Conservation (phyloP, 2,797 vertebrate species). For the Thripadectes ignobilis region DNA sequence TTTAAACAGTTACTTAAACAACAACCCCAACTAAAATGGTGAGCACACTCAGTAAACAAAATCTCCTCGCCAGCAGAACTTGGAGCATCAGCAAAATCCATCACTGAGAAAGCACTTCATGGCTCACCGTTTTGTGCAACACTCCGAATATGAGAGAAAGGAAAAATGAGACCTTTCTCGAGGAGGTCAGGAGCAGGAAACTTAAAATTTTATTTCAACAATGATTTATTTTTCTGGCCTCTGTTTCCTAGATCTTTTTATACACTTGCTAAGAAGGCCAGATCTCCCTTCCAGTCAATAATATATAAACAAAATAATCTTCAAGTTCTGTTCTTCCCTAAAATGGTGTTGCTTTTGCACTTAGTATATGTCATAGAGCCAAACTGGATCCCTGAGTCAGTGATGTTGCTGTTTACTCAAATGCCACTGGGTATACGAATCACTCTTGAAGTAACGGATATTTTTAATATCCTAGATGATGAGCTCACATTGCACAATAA, state of each 20-base stretch:
- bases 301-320: neutral
- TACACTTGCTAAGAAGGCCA: conserved; percentile 12
- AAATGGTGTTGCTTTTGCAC: conserved; percentile 33
- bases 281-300: neutral
- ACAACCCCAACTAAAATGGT: neutral
- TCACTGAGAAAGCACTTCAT: neutral
- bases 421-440: neutral
- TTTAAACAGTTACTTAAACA: neutral
- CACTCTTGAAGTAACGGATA: neutral
- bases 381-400: neutral
- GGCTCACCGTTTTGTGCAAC: neutral
- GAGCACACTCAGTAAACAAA: neutral
- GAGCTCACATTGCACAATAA: conserved; percentile 14
- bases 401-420: conserved; percentile 29
- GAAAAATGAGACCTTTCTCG: conserved; percentile 17
- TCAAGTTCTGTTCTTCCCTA: neutral
- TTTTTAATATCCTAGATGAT: conserved; percentile 38
- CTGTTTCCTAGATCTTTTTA: conserved; percentile 3
- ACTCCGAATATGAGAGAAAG: neutral
- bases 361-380: neutral
- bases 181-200: conserved; percentile 42
- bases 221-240: conserved; percentile 43
- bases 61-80: neutral
- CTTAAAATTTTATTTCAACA: conserved; percentile 43
- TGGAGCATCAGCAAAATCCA: neutral